Evolutionary conservation across 2,113 vertebrate genomes (phyloP), one percentile per base, ranked within the genome.

Genomic region (Acanthochromis polyacanthus): DNA sequence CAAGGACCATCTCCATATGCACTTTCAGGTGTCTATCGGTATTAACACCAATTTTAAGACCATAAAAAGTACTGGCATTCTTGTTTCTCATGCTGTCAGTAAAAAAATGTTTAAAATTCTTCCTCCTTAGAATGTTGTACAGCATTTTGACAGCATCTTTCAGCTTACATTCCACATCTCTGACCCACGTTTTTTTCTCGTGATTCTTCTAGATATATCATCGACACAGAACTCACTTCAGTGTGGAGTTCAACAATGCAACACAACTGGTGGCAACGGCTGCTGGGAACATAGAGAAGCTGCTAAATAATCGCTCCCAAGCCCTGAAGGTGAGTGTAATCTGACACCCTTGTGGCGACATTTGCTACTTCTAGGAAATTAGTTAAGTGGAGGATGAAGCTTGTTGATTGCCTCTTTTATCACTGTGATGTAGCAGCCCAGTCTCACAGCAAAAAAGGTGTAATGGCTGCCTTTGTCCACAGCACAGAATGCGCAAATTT

Each of bases 201-300:
- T 85, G 51, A 8, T 50, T 91, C 23, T 56, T 68, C 22, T 84
- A 99, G 98, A 96, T 97, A 83, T 98, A 97, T 84, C 17, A 84
- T 10, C 91, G 93, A 51, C 94, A 98, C 75, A 93, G 40, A 84
- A 64, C 89, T 7, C 85, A 96, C 78, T 99, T 96, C 92, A 96
- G 89, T 0, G 95, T 99, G 76, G 95, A 97, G 82, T 85, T 94
- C 56, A 99, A 99, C 90, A 95, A 97, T 45, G 95, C 97, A 36
- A 90, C 72, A 11, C 86, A 97, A 19, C 92, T 99, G 80, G 97
- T 99, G 80, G 93, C 94, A 85, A 94, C 95, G 38, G 97, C 98
- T 82, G 96, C 98, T 15, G 93, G 93, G 76, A 95, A 98, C 69
- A 99, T 99, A 22, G 97, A 99, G 88, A 96, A 92, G 30, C 95